phyloP scores from a whole-genome alignment of 2,888 invertebrate species.

The Sarcophaga caerulescens region DNA sequence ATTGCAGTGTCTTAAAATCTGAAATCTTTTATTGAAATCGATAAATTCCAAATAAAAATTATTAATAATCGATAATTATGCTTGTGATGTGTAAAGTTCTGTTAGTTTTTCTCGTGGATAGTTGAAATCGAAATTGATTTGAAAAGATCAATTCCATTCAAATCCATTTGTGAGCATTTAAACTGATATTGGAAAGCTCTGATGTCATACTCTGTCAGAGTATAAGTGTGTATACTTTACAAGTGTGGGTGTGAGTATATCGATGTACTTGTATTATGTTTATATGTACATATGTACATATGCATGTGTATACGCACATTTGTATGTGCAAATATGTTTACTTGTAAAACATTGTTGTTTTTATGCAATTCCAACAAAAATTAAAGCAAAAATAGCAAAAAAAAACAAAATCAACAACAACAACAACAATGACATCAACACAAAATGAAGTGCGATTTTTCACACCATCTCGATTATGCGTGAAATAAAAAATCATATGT shows the following conservation, averaged over 20 bases:
- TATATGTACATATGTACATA: too few relatives aligned
- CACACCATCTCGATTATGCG: constrained; percentile 72
- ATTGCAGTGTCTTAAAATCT: neutral
- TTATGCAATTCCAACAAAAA: constrained; percentile 26
- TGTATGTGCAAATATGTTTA: constrained; percentile 38
- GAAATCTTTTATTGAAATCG: neutral
- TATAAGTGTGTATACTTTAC: neutral
- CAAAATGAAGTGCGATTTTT: constrained; percentile 75
- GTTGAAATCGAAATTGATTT: neutral
- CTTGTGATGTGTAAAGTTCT: too few relatives aligned
- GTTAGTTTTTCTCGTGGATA: too few relatives aligned
- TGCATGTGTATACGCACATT: neutral
- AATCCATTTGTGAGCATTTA: neutral
- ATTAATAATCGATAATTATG: too few relatives aligned
- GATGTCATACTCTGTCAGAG: neutral
- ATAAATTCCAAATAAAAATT: neutral
- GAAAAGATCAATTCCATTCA: neutral
- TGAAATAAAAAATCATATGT: constrained; percentile 69
- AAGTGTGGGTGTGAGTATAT: too few relatives aligned
- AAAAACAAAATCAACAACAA: constrained; percentile 31
- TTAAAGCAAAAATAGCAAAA: constrained; percentile 11
- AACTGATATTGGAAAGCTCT: neutral
- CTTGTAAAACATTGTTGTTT: constrained; percentile 49
- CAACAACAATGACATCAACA: constrained; percentile 39
- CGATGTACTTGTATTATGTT: too few relatives aligned